These are phyloP conservation scores for Elgaria multicarinata DNA, from an alignment of 2,113 vertebrate genomes.

Conservation along the genomic window DNA sequence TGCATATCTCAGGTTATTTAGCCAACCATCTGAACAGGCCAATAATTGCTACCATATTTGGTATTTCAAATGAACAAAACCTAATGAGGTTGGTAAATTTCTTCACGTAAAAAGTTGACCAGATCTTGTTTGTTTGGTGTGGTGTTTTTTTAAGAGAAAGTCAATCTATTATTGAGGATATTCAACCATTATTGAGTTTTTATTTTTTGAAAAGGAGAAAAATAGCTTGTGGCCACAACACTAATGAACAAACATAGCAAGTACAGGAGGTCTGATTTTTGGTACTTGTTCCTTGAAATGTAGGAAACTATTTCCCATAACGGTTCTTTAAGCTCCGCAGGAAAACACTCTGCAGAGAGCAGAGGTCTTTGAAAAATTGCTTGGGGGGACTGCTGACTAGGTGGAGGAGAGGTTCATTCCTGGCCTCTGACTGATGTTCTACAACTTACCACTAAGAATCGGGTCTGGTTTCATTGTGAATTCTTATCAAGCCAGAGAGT, in stretches of 20 bases:
- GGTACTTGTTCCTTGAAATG: not conserved
- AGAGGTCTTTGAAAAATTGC: not conserved
- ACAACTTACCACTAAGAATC: not conserved
- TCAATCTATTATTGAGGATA: not conserved
- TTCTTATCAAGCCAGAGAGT: not conserved
- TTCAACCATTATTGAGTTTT: not conserved
- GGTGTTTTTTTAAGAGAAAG: not conserved
- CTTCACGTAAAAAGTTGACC: not conserved
- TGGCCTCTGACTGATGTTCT: not conserved
- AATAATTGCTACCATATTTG: not conserved
- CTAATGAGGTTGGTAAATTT: not conserved
- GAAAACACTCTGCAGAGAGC: not conserved
- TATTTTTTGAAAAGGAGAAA: not conserved
- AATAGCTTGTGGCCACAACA: not conserved
- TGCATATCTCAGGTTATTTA: not conserved
- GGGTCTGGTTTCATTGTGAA: not conserved
- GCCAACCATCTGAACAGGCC: not conserved
- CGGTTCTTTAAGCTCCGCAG: not conserved
- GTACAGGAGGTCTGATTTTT: not conserved
- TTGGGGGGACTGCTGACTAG: not conserved
- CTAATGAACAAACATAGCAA: not conserved
- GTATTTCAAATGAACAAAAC: no score
- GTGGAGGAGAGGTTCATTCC: not conserved
- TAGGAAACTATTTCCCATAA: constrained; percentile 1
- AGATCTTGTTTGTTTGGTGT: not conserved